Evolutionary conservation across 1,140 invertebrate genomes (phyloP).

Genomic region (Leptopilina boulardi): DNA sequence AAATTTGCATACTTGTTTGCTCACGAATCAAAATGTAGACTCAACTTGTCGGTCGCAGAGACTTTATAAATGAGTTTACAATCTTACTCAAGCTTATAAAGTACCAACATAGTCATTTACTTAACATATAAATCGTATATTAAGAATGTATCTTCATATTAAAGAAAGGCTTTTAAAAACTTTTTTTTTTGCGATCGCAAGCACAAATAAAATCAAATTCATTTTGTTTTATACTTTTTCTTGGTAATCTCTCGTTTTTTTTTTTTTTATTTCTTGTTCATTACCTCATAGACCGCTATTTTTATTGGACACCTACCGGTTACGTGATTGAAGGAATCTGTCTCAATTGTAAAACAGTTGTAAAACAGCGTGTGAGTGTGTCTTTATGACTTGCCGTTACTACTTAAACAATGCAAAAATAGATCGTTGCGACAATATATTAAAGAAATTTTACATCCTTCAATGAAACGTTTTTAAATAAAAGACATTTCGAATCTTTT

Average conservation of each 20-base stretch:
- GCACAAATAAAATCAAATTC: background rate
- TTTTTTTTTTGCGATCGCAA: background rate
- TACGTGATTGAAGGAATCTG: conserved; percentile 22
- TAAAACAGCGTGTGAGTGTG: conserved; percentile 17
- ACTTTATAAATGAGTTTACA: conserved; percentile 31
- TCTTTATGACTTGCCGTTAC: background rate
- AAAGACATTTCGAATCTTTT: too few relatives aligned
- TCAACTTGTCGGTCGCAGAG: conserved; percentile 13
- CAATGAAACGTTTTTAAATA: background rate
- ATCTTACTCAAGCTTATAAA: conserved; percentile 10
- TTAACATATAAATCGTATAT: conserved; percentile 26
- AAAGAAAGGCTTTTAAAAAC: background rate
- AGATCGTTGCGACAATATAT: background rate
- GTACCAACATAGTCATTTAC: background rate
- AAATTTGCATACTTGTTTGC: conserved; percentile 25
- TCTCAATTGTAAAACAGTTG: background rate
- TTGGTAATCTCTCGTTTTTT: background rate
- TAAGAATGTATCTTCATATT: background rate
- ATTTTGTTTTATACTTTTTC: background rate
- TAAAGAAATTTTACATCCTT: too few relatives aligned
- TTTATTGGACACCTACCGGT: conserved; percentile 25
- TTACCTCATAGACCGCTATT: background rate
- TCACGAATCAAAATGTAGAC: conserved; percentile 2
- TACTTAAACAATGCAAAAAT: background rate
- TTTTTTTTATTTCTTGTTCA: conserved; percentile 4